phyloP scores from a whole-genome alignment of 2,888 invertebrate species.

The Limulus polyphemus region DNA sequence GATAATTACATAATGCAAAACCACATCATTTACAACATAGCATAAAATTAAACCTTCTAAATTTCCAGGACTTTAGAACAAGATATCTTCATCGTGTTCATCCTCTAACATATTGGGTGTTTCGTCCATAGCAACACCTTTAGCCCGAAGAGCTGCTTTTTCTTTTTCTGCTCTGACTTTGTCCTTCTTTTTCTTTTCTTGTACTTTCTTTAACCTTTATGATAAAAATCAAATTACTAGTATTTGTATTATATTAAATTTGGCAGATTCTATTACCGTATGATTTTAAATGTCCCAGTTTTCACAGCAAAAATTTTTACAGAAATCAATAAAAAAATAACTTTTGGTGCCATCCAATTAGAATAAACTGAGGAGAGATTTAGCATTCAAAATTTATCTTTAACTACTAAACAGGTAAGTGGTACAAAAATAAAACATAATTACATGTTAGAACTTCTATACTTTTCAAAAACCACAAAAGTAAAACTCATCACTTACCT shows the following conservation, averaged over 20 bases:
- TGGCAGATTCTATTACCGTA: too few species aligned
- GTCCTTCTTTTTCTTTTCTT: conserved; percentile 84
- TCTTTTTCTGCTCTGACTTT: conserved; percentile 50
- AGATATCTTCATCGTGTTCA: conserved; percentile 68
- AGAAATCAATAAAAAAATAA: too few species aligned
- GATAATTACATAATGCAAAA: too few species aligned
- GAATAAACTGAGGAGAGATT: too few species aligned
- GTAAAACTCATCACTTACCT: conserved; percentile 36
- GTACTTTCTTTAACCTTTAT: conserved; percentile 54
- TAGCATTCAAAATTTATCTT: too few species aligned
- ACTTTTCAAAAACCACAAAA: neutral
- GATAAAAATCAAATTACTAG: conserved; percentile 4
- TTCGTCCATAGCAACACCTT: conserved; percentile 37
- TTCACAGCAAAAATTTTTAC: too few species aligned
- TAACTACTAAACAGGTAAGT: too few species aligned
- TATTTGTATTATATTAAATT: conserved; percentile 3
- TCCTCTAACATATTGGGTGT: conserved; percentile 65
- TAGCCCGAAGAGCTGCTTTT: conserved; percentile 40
- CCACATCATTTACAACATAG: too few species aligned
- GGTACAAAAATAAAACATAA: neutral
- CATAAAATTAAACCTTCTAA: too few species aligned
- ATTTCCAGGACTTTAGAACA: conserved; percentile 50
- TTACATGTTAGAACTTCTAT: conserved; percentile 1
- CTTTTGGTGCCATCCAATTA: too few species aligned
- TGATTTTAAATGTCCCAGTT: too few species aligned